phyloP scores from a whole-genome alignment of 2,797 vertebrate genomes.

The Brachyrhaphis roseni region DNA sequence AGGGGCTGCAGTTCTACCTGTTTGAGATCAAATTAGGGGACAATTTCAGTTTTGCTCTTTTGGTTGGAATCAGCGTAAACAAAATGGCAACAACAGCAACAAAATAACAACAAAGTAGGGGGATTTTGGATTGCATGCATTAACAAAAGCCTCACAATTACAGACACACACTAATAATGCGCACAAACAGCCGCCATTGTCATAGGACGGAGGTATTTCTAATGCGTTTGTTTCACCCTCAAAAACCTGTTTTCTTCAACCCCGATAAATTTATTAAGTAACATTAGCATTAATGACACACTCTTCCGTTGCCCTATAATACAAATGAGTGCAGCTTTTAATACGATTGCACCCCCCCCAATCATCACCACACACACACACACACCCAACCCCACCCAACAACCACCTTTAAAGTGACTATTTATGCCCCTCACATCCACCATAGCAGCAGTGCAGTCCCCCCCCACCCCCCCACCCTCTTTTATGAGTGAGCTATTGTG shows the following conservation, averaged over 20 bases:
- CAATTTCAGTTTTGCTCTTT: constrained; percentile 53
- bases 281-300: constrained; percentile 82
- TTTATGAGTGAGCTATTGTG: constrained; percentile 97
- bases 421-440: constrained; percentile 82
- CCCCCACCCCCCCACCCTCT: constrained; percentile 16
- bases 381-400: neutral
- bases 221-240: constrained; percentile 74
- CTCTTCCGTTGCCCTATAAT: constrained; percentile 82
- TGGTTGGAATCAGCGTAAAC: constrained; percentile 50
- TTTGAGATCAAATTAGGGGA: constrained; percentile 87
- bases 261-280: constrained; percentile 78
- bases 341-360: constrained; percentile 90
- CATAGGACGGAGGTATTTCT: constrained; percentile 61
- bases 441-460: constrained; percentile 85
- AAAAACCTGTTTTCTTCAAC: constrained; percentile 64
- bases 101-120: constrained; percentile 31
- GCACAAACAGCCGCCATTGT: constrained; percentile 66
- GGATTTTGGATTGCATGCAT: constrained; percentile 49
- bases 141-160: constrained; percentile 57
- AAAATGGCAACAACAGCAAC: constrained; percentile 38
- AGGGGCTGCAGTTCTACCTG: constrained; percentile 82
- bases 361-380: constrained; percentile 16
- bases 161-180: constrained; percentile 54
- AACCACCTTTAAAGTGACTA: constrained; percentile 86
- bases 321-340: constrained; percentile 90